phyloP scores from a whole-genome alignment of 2,113 vertebrate species.

The Otolemur garnettii region DNA sequence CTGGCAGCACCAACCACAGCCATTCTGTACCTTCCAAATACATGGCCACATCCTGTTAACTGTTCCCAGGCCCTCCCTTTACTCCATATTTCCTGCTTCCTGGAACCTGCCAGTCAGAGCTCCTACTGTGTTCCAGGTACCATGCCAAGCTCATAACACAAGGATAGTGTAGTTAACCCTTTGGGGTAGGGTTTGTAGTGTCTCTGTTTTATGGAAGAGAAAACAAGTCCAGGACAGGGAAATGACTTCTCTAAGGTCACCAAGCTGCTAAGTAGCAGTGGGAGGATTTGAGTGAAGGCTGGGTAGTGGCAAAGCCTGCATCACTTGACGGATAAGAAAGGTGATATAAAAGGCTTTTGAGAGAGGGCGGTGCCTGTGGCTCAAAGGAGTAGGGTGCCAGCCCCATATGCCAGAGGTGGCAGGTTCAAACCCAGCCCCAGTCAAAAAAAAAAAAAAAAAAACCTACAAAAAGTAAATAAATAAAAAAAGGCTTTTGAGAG shows the following conservation, averaged over 20 bases:
- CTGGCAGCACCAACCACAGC: rapidly evolving
- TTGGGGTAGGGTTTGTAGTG: rapidly evolving
- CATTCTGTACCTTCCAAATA: rapidly evolving
- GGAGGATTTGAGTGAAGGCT: not conserved
- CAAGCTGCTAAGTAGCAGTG: not conserved
- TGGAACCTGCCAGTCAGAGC: not conserved
- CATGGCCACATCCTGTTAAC: rapidly evolving
- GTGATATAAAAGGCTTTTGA: not conserved
- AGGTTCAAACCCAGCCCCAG: no score
- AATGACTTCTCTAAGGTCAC: not conserved
- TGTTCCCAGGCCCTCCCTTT: not conserved
- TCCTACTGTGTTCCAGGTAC: not conserved
- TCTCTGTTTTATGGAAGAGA: not conserved
- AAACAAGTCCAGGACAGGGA: not conserved
- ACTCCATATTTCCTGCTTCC: no score
- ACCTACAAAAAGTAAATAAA: no score
- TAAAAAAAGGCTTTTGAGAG: not conserved
- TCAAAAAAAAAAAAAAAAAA: no score
- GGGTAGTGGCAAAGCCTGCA: not conserved
- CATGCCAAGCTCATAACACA: rapidly evolving
- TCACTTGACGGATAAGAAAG: not conserved
- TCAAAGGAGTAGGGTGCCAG: no score
- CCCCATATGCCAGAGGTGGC: no score
- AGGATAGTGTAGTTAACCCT: rapidly evolving
- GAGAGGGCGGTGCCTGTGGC: no score